Conservation (phyloP, 2,113 vertebrate species). For the Rhegmatorhina hoffmannsi region DNA sequence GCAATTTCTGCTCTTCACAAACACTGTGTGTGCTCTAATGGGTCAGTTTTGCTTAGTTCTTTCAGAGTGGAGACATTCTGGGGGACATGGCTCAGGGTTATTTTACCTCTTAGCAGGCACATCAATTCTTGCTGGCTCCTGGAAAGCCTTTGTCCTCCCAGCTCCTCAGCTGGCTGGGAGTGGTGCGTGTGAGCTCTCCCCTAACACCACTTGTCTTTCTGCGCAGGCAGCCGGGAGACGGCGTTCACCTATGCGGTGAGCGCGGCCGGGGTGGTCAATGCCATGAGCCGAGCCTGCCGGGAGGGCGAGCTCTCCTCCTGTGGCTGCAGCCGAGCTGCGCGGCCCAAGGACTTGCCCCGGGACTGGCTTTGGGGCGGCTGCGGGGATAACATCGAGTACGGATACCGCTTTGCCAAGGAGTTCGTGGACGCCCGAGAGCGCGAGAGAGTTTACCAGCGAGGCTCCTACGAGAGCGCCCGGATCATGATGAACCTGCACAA, state of each 20-base stretch:
- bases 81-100: neutral
- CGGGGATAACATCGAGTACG: slow-evolving; percentile 95
- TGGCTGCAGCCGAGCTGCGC: slow-evolving; percentile 90
- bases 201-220: neutral
- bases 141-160: neutral
- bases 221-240: slow-evolving; percentile 92
- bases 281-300: slow-evolving; percentile 94
- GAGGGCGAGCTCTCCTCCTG: slow-evolving; percentile 97
- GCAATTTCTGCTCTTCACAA: neutral
- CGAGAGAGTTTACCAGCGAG: slow-evolving; percentile 91
- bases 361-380: slow-evolving; percentile 99
- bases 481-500: slow-evolving; percentile 97
- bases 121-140: neutral
- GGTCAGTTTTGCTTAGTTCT: accelerated
- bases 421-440: slow-evolving; percentile 96
- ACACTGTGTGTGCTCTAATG: neutral
- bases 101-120: accelerated
- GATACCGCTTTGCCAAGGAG: slow-evolving; percentile 96
- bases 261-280: slow-evolving; percentile 94
- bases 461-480: slow-evolving; percentile 88
- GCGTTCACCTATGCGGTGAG: slow-evolving; percentile 97
- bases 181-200: accelerated
- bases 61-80: neutral
- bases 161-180: accelerated
- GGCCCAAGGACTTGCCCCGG: slow-evolving; percentile 93